Conservation (phyloP, 2,113 vertebrate genomes). For the Vombatus ursinus region DNA sequence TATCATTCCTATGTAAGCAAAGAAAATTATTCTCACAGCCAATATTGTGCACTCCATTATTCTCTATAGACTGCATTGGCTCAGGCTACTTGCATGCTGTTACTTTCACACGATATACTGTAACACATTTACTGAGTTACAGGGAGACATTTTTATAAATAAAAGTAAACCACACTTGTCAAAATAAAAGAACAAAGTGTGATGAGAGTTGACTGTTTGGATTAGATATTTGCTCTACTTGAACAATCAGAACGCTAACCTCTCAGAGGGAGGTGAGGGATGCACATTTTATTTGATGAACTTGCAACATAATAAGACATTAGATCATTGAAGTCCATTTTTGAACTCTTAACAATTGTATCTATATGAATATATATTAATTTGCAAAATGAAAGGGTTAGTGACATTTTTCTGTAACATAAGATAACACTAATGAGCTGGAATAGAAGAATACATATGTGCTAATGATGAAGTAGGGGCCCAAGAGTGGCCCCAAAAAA, state of each 20-base stretch:
- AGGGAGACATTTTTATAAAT: slow-evolving; percentile 69
- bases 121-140: slow-evolving; percentile 47
- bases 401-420: slow-evolving; percentile 23
- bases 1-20: slow-evolving; percentile 56
- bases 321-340: background rate
- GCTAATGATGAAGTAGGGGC: no score
- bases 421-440: slow-evolving; percentile 10
- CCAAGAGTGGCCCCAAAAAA: no score
- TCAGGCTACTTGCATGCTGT: slow-evolving; percentile 41
- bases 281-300: slow-evolving; percentile 26
- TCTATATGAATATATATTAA: background rate
- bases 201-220: slow-evolving; percentile 59
- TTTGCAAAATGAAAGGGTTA: slow-evolving; percentile 41
- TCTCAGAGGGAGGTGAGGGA: slow-evolving; percentile 19
- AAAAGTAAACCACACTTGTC: slow-evolving; percentile 60
- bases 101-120: slow-evolving; percentile 58
- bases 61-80: slow-evolving; percentile 58
- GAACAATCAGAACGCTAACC: slow-evolving; percentile 58
- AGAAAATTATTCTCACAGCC: slow-evolving; percentile 54
- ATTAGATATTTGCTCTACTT: slow-evolving; percentile 61
- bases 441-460: background rate
- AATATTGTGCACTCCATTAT: slow-evolving; percentile 49
- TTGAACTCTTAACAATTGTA: slow-evolving; percentile 33
- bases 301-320: slow-evolving; percentile 21
- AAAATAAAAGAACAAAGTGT: slow-evolving; percentile 67